Percentiles rank a stretch among this genome's conserved stretches.
These are phyloP conservation scores for Cryptoblepharus egeriae DNA, from an alignment of 2,797 vertebrate genomes.

Conservation along the genomic window DNA sequence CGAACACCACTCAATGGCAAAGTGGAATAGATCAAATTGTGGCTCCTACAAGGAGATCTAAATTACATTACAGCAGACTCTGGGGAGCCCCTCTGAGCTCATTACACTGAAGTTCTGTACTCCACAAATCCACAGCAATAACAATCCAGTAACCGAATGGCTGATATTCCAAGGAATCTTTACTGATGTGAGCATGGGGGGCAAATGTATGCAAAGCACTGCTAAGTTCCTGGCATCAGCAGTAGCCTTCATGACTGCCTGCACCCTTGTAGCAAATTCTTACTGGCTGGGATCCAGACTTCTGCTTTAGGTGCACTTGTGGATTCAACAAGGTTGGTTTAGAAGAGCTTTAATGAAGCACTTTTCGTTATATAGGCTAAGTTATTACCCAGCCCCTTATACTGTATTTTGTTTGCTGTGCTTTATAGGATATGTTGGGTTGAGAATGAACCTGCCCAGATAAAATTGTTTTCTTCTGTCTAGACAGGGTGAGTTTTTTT, in stretches of 20 bases:
- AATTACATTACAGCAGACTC: background rate
- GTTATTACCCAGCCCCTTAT: too few species aligned
- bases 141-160: slow-evolving; percentile 5
- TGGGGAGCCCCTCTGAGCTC: slow-evolving; percentile 13
- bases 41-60: background rate
- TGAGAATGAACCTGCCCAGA: background rate
- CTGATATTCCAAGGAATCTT: background rate
- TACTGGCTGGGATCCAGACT: background rate
- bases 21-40: slow-evolving; percentile 19
- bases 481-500: too few species aligned
- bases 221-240: background rate
- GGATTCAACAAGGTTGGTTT: background rate
- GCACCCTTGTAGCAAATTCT: background rate
- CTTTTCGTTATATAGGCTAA: too few species aligned
- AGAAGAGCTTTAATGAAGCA: too few species aligned
- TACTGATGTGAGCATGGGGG: background rate
- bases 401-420: too few species aligned
- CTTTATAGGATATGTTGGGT: background rate
- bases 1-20: background rate
- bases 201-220: too few species aligned
- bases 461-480: background rate
- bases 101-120: background rate
- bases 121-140: slow-evolving; percentile 21
- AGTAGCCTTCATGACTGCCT: background rate
- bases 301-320: background rate